A percentile compares a stretch with the other conserved stretches of the same genome.
Conservation (phyloP, 2,888 invertebrate species). For the Trissolcus brochymenae region DNA sequence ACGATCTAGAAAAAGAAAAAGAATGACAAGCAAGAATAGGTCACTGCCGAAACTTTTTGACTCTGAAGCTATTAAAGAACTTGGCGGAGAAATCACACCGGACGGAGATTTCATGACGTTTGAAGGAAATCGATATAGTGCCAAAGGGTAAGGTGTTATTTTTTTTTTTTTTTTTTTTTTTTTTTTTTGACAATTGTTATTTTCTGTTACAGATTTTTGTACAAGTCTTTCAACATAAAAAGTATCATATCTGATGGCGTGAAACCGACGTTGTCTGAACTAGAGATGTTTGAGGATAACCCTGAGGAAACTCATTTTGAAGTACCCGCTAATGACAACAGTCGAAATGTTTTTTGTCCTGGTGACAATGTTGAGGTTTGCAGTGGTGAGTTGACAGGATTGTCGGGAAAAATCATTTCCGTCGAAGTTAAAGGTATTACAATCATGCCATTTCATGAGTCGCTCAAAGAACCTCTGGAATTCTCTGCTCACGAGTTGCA, state of each 20-base stretch:
- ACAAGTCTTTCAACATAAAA: constrained; percentile 96
- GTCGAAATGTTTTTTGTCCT: constrained; percentile 82
- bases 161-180: too few species aligned
- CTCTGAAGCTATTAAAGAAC: constrained; percentile 93
- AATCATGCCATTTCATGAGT: constrained; percentile 98
- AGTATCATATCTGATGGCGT: constrained; percentile 96
- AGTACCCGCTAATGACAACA: constrained; percentile 79
- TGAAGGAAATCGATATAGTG: constrained; percentile 95
- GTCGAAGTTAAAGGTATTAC: constrained; percentile 98
- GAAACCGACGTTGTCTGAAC: constrained; percentile 95
- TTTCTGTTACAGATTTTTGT: constrained; percentile 82
- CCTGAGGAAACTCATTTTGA: constrained; percentile 93
- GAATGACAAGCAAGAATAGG: constrained; percentile 4
- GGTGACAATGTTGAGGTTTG: constrained; percentile 64
- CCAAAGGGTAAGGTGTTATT: too few species aligned
- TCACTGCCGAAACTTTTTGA: constrained; percentile 92
- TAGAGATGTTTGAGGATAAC: constrained; percentile 95
- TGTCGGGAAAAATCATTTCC: constrained; percentile 80
- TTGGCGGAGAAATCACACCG: constrained; percentile 96
- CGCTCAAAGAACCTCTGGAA: constrained; percentile 89
- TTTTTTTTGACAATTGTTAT: not conserved
- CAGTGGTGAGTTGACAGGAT: constrained; percentile 17
- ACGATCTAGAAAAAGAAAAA: not conserved
- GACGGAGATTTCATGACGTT: constrained; percentile 98
- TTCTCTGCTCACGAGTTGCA: constrained; percentile 94